Base-by-base conservation (phyloP, 1,140 invertebrate species). In the Oreohelix idahoensis region DNA sequence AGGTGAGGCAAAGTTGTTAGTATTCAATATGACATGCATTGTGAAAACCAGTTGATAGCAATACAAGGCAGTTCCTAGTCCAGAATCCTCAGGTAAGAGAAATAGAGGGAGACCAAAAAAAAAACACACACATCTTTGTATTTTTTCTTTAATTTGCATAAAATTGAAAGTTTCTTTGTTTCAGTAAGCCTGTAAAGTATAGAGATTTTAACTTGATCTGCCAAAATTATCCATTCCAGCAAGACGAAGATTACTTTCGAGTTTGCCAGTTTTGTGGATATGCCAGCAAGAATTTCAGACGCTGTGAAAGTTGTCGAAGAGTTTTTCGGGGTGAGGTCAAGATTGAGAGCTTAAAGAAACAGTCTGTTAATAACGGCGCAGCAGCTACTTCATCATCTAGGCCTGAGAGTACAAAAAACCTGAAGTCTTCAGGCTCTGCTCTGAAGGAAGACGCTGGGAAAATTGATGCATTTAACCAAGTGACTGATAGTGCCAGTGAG, bases 191-290 rank as follows among this genome's bases (percentile, higher is more conserved):
- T n/a, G n/a, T n/a, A n/a, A n/a, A n/a, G n/a, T n/a, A n/a, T n/a
- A n/a, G n/a, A n/a, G n/a, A n/a, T n/a, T n/a, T n/a, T n/a, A n/a
- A n/a, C n/a, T n/a, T n/a, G n/a, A n/a, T n/a, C n/a, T n/a, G n/a
- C n/a, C n/a, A n/a, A n/a, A n/a, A n/a, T n/a, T n/a, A n/a, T n/a
- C n/a, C n/a, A n/a, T 20, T 77, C n/a, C 36, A 5, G 11, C 32
- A 85, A 81, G 58, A 85, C 66, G 85, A 85, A 45, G 86, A 84
- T 29, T 45, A 45, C 10, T 74, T 69, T 35, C 69, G 82, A 49
- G 80, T 84, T 11, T 89, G 88, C 76, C 86, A 80, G 39, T 85
- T 70, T 53, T 89, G 88, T 86, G 88, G 88, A 15, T 86, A 86
- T 79, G 75, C 82, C 49, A 89, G 88, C 83, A 81, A 10, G 23